Evolutionary conservation across 2,888 invertebrate genomes (phyloP), one percentile per base, ranked within the genome.

Genomic region (Tigriopus californicus): DNA sequence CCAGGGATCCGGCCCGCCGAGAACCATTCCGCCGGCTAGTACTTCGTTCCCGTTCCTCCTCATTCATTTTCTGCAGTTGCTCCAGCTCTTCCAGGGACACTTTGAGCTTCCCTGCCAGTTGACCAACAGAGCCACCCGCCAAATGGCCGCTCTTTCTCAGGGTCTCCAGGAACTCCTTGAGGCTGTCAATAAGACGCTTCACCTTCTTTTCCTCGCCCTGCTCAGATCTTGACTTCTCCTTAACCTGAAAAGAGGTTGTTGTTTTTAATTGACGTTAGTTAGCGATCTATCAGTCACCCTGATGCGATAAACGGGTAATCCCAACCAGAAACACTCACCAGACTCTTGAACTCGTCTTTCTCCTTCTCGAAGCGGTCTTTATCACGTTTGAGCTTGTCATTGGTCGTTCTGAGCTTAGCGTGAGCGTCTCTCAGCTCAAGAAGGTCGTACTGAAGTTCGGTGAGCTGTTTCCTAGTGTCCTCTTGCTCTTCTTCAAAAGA

Each of bases 361-460:
- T 54, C 54, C 41, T 24, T 54, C 40, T 54, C 54, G 41, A 54
- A 41, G 18, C 41, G 77, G 67, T 90, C 89, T 62, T 87, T 84
- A 71, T 91, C 91, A 42, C 88, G 77, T 55, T 89, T 77, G 63
- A 91, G 74, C 68, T 90, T 88, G 68, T 91, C 91, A 69, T 89
- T 90, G 33, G 89, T 86, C 4, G 89, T 89, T 60, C 90, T 76
- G 63, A 91, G 71, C 70, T 90, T 90, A 1, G 90, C 89, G 70
- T 91, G 90, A 20, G 89, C 89, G 70, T 91, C 91, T 25, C 90
- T 77, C 57, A 91, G 71, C 71, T 91, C 91, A 58, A 90, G 71
- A 51, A 91, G 73, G 73, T 91, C 90, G 68, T 85, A 86, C 70
- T 90, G 90, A 52, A 90, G 70, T 73, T 90, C 64, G 15, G 62